A percentile compares a stretch with the other conserved stretches of the same genome.
Evolutionary conservation across 2,113 vertebrate species (phyloP).

Genomic region (Isurus oxyrinchus): DNA sequence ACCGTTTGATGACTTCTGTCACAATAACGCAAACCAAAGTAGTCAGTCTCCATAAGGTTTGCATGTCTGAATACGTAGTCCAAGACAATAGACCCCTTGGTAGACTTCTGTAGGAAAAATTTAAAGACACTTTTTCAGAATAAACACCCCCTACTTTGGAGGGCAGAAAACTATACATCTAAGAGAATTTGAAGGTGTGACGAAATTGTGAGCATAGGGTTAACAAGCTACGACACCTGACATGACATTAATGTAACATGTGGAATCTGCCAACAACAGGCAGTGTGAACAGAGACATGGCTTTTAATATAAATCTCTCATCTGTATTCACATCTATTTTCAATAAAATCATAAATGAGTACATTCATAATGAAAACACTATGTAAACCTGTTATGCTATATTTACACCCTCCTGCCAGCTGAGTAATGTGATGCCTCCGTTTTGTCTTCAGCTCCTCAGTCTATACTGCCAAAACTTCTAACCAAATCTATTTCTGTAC

Average conservation of each 20-base stretch:
- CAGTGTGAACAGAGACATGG: not conserved
- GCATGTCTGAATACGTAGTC: slow-evolving; percentile 76
- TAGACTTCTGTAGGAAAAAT: slow-evolving; percentile 81
- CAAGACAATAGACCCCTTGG: slow-evolving; percentile 73
- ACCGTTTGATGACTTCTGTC: slow-evolving; percentile 82
- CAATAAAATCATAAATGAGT: not conserved
- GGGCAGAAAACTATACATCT: not conserved
- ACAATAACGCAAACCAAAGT: slow-evolving; percentile 86
- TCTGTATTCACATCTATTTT: not conserved
- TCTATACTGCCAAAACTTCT: not conserved
- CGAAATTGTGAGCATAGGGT: not conserved
- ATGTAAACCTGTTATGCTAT: not conserved
- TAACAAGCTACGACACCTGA: not conserved
- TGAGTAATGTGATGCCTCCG: not conserved
- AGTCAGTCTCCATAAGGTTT: slow-evolving; percentile 77
- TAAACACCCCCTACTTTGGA: not conserved
- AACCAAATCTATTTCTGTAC: not conserved
- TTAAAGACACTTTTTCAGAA: slow-evolving; percentile 38
- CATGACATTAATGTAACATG: not conserved
- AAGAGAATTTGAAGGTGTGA: not conserved
- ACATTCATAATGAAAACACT: not conserved
- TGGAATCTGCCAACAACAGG: not conserved
- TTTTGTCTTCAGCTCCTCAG: not conserved
- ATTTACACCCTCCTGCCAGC: not conserved
- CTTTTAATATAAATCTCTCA: not conserved